These are phyloP conservation scores for Agapornis roseicollis DNA, from an alignment of 2,113 vertebrate species.

Conservation along the genomic window DNA sequence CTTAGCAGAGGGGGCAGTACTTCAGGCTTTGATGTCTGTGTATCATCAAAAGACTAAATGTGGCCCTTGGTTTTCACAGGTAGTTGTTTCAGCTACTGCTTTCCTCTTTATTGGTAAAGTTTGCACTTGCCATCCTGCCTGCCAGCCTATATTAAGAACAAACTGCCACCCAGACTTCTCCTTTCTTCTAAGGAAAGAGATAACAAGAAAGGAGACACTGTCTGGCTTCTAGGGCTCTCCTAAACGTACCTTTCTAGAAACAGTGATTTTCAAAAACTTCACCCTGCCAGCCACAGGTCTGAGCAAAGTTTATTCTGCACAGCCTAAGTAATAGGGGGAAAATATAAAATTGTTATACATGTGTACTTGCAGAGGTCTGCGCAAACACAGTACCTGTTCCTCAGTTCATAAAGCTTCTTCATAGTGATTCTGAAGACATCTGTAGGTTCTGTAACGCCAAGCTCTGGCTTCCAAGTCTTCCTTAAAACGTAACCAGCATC, in stretches of 20 bases:
- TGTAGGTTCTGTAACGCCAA: neutral
- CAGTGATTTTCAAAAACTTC: neutral
- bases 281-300: neutral
- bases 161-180: constrained; percentile 29
- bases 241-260: neutral
- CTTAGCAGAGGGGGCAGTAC: neutral
- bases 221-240: neutral
- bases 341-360: neutral
- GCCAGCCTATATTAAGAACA: constrained; percentile 22
- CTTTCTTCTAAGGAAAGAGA: neutral
- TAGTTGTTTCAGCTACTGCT: neutral
- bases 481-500: neutral
- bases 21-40: neutral
- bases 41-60: neutral
- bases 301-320: neutral
- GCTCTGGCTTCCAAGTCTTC: neutral
- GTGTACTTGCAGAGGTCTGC: neutral
- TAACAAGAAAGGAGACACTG: neutral
- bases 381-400: neutral
- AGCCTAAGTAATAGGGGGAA: neutral
- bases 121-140: neutral
- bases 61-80: neutral
- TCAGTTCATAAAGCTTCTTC: neutral
- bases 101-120: neutral
- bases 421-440: neutral